Percentiles rank a stretch among this genome's conserved stretches.
These are phyloP conservation scores for Neodontobutis hainanensis DNA, from an alignment of 2,113 vertebrate species.

Conservation along the genomic window DNA sequence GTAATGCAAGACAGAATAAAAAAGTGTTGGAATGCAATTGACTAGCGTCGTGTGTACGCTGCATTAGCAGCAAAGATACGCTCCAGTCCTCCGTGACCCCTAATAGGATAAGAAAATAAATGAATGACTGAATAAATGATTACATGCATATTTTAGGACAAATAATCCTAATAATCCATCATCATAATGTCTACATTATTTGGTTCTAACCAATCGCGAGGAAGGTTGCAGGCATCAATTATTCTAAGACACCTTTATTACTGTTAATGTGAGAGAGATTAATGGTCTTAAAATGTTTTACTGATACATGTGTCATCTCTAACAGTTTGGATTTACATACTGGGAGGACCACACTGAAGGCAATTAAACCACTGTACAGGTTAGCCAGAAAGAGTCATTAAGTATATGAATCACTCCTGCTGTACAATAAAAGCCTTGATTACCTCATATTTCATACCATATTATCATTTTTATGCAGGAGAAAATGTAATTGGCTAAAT, in stretches of 20 bases:
- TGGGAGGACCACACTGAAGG: background rate
- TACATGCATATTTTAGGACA: too few species aligned
- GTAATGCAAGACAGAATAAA: too few species aligned
- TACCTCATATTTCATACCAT: conserved; percentile 11
- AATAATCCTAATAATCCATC: too few species aligned
- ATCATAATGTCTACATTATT: too few species aligned
- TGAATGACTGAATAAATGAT: too few species aligned
- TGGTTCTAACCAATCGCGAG: background rate
- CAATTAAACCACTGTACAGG: background rate
- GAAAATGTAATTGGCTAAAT: background rate
- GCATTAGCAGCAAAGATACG: too few species aligned
- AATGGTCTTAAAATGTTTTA: background rate
- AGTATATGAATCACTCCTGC: background rate
- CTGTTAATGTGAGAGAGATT: background rate
- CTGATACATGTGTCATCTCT: background rate
- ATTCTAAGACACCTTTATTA: background rate
- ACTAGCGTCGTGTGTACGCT: too few species aligned
- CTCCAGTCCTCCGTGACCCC: too few species aligned
- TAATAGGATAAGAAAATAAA: too few species aligned
- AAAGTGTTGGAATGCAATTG: too few species aligned
- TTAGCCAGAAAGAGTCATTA: background rate
- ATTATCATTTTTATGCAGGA: conserved; percentile 1
- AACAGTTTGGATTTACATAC: background rate
- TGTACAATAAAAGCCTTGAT: background rate
- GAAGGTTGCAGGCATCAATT: background rate